Evolutionary conservation across 2,888 invertebrate species (phyloP), one percentile per base, ranked within the genome.

Genomic region (Caenorhabditis wallacei): DNA sequence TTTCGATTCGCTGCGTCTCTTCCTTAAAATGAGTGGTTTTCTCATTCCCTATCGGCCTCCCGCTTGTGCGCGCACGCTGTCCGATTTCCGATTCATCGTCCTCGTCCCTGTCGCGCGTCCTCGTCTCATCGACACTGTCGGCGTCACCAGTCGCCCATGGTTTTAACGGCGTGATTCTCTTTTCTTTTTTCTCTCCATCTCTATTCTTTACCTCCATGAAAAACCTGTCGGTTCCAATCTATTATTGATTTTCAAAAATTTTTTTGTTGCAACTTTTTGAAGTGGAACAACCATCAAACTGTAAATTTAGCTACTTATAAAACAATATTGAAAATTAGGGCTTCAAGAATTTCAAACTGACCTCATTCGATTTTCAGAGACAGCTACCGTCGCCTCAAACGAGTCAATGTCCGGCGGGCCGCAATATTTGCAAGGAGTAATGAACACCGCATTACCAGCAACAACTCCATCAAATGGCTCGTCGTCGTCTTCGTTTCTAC

Each of bases 331-430:
- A n/a, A n/a, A n/a, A n/a, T n/a, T n/a, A n/a, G n/a, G n/a, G n/a
- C n/a, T n/a, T n/a, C n/a, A n/a, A n/a, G n/a, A n/a, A 1, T 48
- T n/a, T 24, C 1, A 24, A 18, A 63, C n/a, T n/a, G n/a, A n/a
- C n/a, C n/a, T n/a, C n/a, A n/a, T n/a, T n/a, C n/a, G n/a, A 30
- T 82, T 88, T 79, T 82, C 84, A 84, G 88, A 86, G 72, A 48
- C 83, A 51, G n/a, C 81, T 22, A 78, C 37, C 70, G 66, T 66
- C 66, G 82, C 72, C 68, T 71, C 83, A 46, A 80, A 68, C 79
- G 85, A 82, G 35, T 66, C 72, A 51, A 83, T 74, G 84, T 85
- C 82, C 56, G 82, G 82, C 72, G 82, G 82, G 82, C 82, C 82
- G 56, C 82, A 82, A 69, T 82, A 72, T 59, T 35, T 82, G 61